Evolutionary conservation across 2,113 vertebrate genomes (phyloP).

Genomic region (Platycercus adscitus): DNA sequence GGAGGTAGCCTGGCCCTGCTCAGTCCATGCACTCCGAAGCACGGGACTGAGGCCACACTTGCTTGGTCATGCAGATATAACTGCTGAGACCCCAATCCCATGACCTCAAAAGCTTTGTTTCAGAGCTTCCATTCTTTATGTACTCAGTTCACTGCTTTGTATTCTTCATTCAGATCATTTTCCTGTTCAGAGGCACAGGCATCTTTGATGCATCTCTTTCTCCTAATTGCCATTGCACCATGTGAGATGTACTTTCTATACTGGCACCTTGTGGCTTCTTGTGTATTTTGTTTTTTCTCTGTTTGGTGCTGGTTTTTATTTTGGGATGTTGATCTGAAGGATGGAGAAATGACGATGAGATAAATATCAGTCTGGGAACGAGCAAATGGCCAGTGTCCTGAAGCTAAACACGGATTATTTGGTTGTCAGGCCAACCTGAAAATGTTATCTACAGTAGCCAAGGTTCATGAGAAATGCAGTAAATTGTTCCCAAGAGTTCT

Average conservation of each 20-base stretch:
- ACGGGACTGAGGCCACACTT: not conserved
- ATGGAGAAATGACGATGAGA: constrained; percentile 26
- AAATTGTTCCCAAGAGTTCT: constrained; percentile 57
- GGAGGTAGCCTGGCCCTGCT: not conserved
- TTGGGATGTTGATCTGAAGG: not conserved
- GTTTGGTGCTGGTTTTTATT: not conserved
- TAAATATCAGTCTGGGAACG: constrained; percentile 35
- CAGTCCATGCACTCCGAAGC: not conserved
- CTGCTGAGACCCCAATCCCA: constrained; percentile 52
- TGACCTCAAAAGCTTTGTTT: constrained; percentile 67
- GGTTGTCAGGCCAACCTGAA: constrained; percentile 65
- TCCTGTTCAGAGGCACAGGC: not conserved
- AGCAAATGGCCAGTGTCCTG: constrained; percentile 24
- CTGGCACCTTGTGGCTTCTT: not conserved
- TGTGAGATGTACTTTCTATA: not conserved
- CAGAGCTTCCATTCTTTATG: constrained; percentile 50
- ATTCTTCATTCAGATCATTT: constrained; percentile 20
- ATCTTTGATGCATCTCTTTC: constrained; percentile 28
- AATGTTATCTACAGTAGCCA: constrained; percentile 49
- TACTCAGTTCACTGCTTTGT: constrained; percentile 39
- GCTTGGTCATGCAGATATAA: constrained; percentile 64
- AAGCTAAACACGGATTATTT: constrained; percentile 57
- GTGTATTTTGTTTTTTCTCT: not conserved
- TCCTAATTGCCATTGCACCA: not conserved
- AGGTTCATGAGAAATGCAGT: constrained; percentile 58